Conservation (phyloP, 1,140 invertebrate genomes). For the Holotrichia oblita region DNA sequence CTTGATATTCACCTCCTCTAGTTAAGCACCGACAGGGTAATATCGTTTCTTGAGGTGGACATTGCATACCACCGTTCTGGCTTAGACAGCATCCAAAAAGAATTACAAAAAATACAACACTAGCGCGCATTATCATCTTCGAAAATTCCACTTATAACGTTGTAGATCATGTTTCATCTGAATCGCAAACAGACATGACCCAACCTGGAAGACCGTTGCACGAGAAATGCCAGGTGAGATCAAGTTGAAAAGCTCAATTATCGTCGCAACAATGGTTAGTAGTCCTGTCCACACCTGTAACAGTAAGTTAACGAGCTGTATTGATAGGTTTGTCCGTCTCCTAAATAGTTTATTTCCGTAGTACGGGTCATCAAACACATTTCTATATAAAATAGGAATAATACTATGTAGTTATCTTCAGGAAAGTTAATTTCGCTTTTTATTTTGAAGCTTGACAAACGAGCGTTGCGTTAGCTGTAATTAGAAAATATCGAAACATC, state of each 20-base stretch:
- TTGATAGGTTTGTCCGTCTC: background rate
- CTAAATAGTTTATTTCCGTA: slow-evolving; percentile 5
- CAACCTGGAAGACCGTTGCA: background rate
- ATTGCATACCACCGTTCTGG: slow-evolving; percentile 50
- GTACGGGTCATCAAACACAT: slow-evolving; percentile 19
- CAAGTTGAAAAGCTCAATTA: slow-evolving; percentile 8
- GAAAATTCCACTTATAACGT: background rate
- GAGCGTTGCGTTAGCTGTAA: background rate
- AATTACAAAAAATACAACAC: slow-evolving; percentile 49
- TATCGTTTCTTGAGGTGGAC: slow-evolving; percentile 71
- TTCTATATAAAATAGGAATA: slow-evolving; percentile 8
- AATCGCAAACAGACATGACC: background rate
- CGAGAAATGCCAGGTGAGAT: background rate
- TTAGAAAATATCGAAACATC: too few relatives aligned
- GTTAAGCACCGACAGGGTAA: slow-evolving; percentile 74
- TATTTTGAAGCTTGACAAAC: background rate
- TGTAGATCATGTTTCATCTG: background rate
- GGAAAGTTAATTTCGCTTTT: background rate
- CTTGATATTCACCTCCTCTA: slow-evolving; percentile 72
- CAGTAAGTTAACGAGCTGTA: slow-evolving; percentile 10
- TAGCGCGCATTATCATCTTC: background rate
- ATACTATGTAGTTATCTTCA: background rate
- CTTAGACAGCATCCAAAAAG: background rate
- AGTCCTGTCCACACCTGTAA: slow-evolving; percentile 37
- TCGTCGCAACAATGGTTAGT: background rate